A percentile compares a stretch with the other conserved stretches of the same genome.
phyloP scores from a whole-genome alignment of 2,888 invertebrate genomes.

The Dasysyrphus tricinctus region DNA sequence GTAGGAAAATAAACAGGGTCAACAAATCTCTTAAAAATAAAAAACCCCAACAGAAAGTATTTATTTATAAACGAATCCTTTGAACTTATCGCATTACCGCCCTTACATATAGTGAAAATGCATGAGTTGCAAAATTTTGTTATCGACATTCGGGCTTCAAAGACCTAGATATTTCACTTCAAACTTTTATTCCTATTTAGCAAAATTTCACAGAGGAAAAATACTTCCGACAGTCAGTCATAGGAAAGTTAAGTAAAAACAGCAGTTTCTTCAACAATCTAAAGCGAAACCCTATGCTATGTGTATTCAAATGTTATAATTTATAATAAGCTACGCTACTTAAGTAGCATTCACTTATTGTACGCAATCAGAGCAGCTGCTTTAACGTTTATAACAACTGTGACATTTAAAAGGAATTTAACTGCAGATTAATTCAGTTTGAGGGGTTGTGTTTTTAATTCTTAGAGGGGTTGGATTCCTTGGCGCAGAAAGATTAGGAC shows the following conservation, averaged over 20 bases:
- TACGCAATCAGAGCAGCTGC: constrained; percentile 22
- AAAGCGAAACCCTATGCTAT: background rate
- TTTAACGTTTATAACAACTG: constrained; percentile 27
- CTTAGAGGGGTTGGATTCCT: background rate
- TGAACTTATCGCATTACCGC: too few relatives aligned
- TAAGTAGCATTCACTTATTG: constrained; percentile 5
- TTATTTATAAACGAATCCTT: too few relatives aligned
- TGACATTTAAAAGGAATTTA: constrained; percentile 26
- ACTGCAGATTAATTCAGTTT: constrained; percentile 34
- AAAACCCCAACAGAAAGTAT: too few relatives aligned
- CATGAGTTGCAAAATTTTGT: background rate
- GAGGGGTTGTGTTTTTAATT: background rate
- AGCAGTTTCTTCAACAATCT: background rate
- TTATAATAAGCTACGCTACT: constrained; percentile 5
- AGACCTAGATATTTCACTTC: background rate
- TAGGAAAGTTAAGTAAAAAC: background rate
- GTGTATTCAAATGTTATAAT: constrained; percentile 14
- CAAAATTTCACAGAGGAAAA: background rate
- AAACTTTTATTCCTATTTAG: background rate
- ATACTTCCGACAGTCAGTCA: background rate
- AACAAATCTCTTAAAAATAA: too few relatives aligned
- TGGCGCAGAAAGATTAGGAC: constrained; percentile 3
- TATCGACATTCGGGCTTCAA: background rate
- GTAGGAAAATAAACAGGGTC: too few relatives aligned
- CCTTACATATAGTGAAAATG: background rate